Percentiles rank a stretch among this genome's conserved stretches.
Conservation (phyloP, 2,113 vertebrate genomes). For the Spea bombifrons region DNA sequence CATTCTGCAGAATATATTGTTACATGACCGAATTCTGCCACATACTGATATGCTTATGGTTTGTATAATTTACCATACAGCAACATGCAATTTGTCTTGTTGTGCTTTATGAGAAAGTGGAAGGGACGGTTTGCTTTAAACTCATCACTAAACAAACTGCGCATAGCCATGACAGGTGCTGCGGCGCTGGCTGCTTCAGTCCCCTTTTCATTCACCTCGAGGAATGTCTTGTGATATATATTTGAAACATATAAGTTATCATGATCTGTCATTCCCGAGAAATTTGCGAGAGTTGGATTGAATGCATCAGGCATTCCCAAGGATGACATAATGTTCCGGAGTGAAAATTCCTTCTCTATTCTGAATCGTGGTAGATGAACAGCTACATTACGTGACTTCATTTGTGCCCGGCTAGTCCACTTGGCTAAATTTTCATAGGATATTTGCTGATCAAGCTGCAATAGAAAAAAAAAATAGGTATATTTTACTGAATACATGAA, state of each 20-base stretch:
- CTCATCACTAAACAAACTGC: conserved; percentile 28
- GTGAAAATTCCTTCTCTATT: conserved; percentile 59
- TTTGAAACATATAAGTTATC: conserved; percentile 60
- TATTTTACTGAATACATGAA: too few relatives aligned
- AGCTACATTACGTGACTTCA: conserved; percentile 55
- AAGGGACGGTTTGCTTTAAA: conserved; percentile 66
- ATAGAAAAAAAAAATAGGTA: not conserved
- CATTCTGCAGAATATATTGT: too few relatives aligned
- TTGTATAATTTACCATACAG: conserved; percentile 63
- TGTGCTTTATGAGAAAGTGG: conserved; percentile 62
- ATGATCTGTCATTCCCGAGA: conserved; percentile 63
- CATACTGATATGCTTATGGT: conserved; percentile 50
- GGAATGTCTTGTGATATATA: conserved; percentile 58
- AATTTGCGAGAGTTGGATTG: conserved; percentile 59
- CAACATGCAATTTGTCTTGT: conserved; percentile 55
- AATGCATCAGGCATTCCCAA: conserved; percentile 62
- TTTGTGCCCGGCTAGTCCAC: conserved; percentile 51
- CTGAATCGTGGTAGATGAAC: conserved; percentile 66
- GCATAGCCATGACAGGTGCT: conserved; percentile 37
- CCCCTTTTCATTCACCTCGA: conserved; percentile 66
- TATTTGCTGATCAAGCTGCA: conserved; percentile 57
- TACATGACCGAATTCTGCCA: too few relatives aligned
- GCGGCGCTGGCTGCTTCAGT: conserved; percentile 53
- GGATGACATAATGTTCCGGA: conserved; percentile 53
- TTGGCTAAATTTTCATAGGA: conserved; percentile 54